These are phyloP conservation scores for Pycnomerus fuliginosus DNA, from an alignment of 2,888 invertebrate species.

Conservation along the genomic window DNA sequence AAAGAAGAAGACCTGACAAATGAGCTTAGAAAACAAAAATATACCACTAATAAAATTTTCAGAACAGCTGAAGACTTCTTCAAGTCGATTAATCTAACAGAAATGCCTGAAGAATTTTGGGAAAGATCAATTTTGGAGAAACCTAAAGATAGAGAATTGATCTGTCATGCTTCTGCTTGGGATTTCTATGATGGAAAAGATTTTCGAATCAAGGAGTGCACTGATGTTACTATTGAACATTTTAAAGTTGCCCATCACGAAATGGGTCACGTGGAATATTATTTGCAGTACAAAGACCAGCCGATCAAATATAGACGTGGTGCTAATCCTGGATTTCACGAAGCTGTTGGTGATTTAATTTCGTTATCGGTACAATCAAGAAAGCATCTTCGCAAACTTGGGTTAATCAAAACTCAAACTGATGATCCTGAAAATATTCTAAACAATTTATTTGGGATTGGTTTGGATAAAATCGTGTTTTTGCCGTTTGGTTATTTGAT, in stretches of 20 bases:
- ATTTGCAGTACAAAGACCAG: slow-evolving; percentile 70
- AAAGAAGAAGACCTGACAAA: slow-evolving; percentile 71
- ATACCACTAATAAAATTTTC: slow-evolving; percentile 77
- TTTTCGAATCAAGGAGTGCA: slow-evolving; percentile 79
- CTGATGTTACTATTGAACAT: slow-evolving; percentile 64
- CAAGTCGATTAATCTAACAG: slow-evolving; percentile 75
- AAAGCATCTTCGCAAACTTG: slow-evolving; percentile 71
- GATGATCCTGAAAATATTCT: slow-evolving; percentile 58
- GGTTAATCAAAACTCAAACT: slow-evolving; percentile 60
- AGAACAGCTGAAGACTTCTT: slow-evolving; percentile 84
- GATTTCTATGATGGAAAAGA: slow-evolving; percentile 81
- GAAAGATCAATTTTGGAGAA: slow-evolving; percentile 81
- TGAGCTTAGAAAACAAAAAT: slow-evolving; percentile 71
- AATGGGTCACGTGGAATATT: slow-evolving; percentile 81
- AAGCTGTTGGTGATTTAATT: slow-evolving; percentile 63
- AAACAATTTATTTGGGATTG: slow-evolving; percentile 66
- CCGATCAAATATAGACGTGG: slow-evolving; percentile 72
- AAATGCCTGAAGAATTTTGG: slow-evolving; percentile 83
- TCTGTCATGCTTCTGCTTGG: slow-evolving; percentile 90
- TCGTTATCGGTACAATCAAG: slow-evolving; percentile 58
- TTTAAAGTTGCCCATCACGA: slow-evolving; percentile 74
- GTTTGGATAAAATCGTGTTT: slow-evolving; percentile 69
- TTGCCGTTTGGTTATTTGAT: slow-evolving; percentile 69
- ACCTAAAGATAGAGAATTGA: slow-evolving; percentile 68
- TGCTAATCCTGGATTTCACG: slow-evolving; percentile 66